A percentile compares a stretch with the other conserved stretches of the same genome.
phyloP scores from a whole-genome alignment of 1,140 invertebrate species.

The Hylaeus volcanicus region DNA sequence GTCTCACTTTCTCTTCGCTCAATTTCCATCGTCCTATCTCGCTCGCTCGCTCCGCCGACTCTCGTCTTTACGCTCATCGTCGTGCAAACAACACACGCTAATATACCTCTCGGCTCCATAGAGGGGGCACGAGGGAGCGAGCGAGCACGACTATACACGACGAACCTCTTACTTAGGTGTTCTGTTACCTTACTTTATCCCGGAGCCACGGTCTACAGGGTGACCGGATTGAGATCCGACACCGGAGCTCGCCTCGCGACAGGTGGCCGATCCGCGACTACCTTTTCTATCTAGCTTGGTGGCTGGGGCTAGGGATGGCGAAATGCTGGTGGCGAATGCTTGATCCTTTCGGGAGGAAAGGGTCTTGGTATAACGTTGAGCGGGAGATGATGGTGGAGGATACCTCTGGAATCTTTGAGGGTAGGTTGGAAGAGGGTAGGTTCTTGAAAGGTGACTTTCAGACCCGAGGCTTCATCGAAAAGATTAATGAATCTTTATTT shows the following conservation, averaged over 20 bases:
- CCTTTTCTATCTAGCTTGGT: neutral
- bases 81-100: conserved; percentile 50
- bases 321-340: too few species aligned
- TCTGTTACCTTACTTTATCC: conserved; percentile 69
- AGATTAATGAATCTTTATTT: too few species aligned
- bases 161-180: conserved; percentile 66
- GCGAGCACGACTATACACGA: conserved; percentile 25
- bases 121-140: neutral
- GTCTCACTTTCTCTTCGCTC: neutral
- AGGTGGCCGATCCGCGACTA: conserved; percentile 42
- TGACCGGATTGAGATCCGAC: conserved; percentile 65
- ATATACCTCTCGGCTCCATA: conserved; percentile 43
- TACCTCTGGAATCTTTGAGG: too few species aligned
- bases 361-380: too few species aligned
- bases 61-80: conserved; percentile 45
- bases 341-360: too few species aligned
- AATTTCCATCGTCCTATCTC: neutral
- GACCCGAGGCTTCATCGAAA: too few species aligned
- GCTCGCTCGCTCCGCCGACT: neutral
- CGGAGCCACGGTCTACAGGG: conserved; percentile 52
- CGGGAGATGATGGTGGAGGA: too few species aligned
- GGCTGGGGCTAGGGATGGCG: too few species aligned
- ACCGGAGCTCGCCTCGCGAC: conserved; percentile 35
- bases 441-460: too few species aligned
- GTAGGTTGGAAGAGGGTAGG: too few species aligned